phyloP scores from a whole-genome alignment of 2,888 invertebrate genomes.

The Mayetiola destructor region DNA sequence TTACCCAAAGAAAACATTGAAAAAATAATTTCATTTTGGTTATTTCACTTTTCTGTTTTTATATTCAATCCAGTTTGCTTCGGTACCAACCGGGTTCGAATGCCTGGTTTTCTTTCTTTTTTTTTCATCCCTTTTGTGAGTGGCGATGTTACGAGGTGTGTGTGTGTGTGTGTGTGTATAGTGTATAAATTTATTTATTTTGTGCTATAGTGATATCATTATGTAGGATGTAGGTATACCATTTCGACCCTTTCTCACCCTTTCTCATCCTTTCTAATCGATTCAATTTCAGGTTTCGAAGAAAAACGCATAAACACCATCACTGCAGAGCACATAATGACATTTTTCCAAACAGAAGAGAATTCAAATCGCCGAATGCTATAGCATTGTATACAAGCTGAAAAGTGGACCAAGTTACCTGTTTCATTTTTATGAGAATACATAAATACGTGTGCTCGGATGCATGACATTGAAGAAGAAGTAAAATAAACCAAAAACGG shows the following conservation, averaged over 20 bases:
- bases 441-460: constrained; percentile 10
- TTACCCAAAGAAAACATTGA: too few relatives aligned
- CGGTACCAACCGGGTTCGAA: not conserved
- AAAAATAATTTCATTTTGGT: constrained; percentile 6
- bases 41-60: not conserved
- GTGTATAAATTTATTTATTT: constrained; percentile 9
- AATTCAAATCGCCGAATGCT: too few relatives aligned
- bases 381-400: too few relatives aligned
- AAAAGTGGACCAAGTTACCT: too few relatives aligned
- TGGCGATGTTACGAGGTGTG: too few relatives aligned
- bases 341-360: too few relatives aligned
- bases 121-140: too few relatives aligned
- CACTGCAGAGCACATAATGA: not conserved
- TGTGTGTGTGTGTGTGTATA: too few relatives aligned
- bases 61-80: not conserved
- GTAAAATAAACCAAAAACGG: not conserved
- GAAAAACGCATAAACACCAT: not conserved
- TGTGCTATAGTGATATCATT: constrained; percentile 2
- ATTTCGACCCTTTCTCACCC: constrained; percentile 2
- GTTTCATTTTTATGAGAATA: not conserved
- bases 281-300: too few relatives aligned
- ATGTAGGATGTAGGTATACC: not conserved
- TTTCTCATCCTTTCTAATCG: too few relatives aligned
- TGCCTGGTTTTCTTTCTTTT: not conserved
- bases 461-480: too few relatives aligned